Evolutionary conservation across 2,113 vertebrate species (phyloP), one percentile per base, ranked within the genome.

Genomic region (Atrichornis clamosus): DNA sequence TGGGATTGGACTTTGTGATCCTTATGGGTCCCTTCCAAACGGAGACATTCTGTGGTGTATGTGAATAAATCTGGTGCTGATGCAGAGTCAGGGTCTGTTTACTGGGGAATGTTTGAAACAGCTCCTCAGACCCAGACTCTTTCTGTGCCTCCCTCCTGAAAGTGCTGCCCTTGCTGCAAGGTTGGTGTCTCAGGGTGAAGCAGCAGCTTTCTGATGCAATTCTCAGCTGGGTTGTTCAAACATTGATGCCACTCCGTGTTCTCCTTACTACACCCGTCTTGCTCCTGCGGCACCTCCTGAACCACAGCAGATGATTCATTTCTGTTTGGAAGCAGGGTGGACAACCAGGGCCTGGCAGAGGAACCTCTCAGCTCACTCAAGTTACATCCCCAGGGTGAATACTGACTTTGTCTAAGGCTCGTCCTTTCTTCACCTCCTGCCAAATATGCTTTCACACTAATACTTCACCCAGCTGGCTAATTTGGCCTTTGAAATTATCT

Each of bases 401-500:
- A 44, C 85, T 64, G 90, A 74, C 83, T 86, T 63, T 56, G 90
- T 86, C 27, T 39, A 10, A 64, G 64, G 82, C 92, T 84, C 24
- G 0, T 91, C 82, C 75, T 95, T 88, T 88, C 89, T 92, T 78
- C 74, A 47, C 92, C 82, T 88, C 79, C 92, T 97, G 95, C 95
- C 96, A 97, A 95, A 93, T 89, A 41, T 2, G 72, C 93, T 95
- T 96, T 95, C 90, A 86, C 92, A 46, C 90, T 53, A 33, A 28
- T 26, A 15, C 83, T 95, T 90, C 21, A 63, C 72, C 88, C 95
- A 82, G 93, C 90, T 88, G 76, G 55, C 95, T 96, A 76, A 94
- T 93, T 93, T 60, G 85, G 85, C 83, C 93, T 96, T 96, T 94
- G 93, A 94, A 96, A 95, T 93, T 63, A 89, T 84, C 95, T 96